A percentile compares a stretch with the other conserved stretches of the same genome.
phyloP scores from a whole-genome alignment of 2,888 invertebrate genomes.

The Drosophila longiperda region DNA sequence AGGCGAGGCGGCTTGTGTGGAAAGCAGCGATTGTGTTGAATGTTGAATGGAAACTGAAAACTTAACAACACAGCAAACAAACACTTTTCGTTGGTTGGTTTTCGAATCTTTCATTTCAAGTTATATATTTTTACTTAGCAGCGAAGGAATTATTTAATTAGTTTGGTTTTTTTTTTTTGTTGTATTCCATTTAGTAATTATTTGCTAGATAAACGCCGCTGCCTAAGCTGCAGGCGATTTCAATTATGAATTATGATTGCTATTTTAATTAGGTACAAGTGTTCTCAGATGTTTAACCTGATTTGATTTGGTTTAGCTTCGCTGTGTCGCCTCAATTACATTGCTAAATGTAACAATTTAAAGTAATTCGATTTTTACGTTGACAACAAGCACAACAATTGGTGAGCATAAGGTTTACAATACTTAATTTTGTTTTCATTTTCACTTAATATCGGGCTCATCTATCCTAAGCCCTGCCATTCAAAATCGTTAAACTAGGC shows the following conservation, averaged over 20 bases:
- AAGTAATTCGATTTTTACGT: constrained; percentile 61
- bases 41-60: constrained; percentile 59
- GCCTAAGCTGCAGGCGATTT: constrained; percentile 22
- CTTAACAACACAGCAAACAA: constrained; percentile 72
- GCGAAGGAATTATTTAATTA: constrained; percentile 41
- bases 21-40: constrained; percentile 39
- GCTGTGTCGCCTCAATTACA: constrained; percentile 36
- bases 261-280: constrained; percentile 62
- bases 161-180: constrained; percentile 17
- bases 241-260: constrained; percentile 48
- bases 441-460: constrained; percentile 12
- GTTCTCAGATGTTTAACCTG: constrained; percentile 47
- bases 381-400: constrained; percentile 77
- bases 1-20: constrained; percentile 6
- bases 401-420: constrained; percentile 81
- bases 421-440: constrained; percentile 26
- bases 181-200: constrained; percentile 36
- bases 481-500: constrained; percentile 53
- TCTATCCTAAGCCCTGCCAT: constrained; percentile 32
- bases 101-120: constrained; percentile 63
- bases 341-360: constrained; percentile 50
- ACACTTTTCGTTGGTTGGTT: constrained; percentile 63
- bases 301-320: constrained; percentile 24
- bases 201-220: constrained; percentile 36
- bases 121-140: constrained; percentile 63